Percentiles rank a stretch among this genome's conserved stretches.
These are phyloP conservation scores for Melanotaenia parkinsoni DNA, from an alignment of 2,797 vertebrate species.

Conservation along the genomic window DNA sequence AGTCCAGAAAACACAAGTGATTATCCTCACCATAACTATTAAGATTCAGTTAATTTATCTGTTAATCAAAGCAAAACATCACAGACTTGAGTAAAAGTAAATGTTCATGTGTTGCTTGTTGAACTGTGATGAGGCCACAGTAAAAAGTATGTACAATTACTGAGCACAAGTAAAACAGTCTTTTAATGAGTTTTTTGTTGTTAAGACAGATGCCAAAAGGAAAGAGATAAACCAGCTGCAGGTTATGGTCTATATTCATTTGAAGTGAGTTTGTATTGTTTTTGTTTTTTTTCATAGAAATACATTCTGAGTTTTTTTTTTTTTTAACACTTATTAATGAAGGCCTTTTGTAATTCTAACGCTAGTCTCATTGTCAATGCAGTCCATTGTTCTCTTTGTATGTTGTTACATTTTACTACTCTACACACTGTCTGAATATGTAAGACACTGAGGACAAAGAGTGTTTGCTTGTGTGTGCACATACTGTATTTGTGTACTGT, in stretches of 20 bases:
- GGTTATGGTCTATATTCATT: constrained; percentile 12
- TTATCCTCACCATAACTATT: no score
- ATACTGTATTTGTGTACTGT: constrained; percentile 23
- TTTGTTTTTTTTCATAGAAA: no score
- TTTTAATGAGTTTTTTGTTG: neutral
- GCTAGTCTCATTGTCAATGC: constrained; percentile 7
- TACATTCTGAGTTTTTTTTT: neutral
- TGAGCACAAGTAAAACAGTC: neutral
- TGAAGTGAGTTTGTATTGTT: no score
- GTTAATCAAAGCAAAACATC: neutral
- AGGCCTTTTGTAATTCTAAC: neutral
- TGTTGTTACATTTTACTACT: constrained; percentile 32
- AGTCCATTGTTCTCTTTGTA: constrained; percentile 38
- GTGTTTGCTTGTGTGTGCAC: constrained; percentile 40
- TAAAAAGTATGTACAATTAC: neutral
- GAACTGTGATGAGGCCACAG: neutral
- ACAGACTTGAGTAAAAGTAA: neutral
- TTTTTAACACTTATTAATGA: constrained; percentile 23
- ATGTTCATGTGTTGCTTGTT: neutral
- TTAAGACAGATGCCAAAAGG: neutral
- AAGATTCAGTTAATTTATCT: no score
- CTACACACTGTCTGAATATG: constrained; percentile 47
- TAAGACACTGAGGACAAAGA: constrained; percentile 29
- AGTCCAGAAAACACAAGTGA: no score
- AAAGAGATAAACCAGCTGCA: constrained; percentile 28